A percentile compares a stretch with the other conserved stretches of the same genome.
Evolutionary conservation across 2,113 vertebrate genomes (phyloP).

Genomic region (Grantiella picta): DNA sequence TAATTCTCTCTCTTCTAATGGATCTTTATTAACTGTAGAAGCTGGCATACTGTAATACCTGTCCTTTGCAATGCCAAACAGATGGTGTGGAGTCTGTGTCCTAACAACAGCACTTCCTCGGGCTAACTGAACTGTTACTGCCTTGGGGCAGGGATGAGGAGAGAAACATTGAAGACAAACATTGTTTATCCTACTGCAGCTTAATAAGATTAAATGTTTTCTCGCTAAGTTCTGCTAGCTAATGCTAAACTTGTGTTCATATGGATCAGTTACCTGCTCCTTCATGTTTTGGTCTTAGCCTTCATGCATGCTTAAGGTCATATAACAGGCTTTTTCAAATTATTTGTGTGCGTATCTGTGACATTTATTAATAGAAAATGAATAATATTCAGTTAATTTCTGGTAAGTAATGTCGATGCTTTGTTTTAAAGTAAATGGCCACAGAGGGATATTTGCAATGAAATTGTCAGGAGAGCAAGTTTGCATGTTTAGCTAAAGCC

Average conservation of each 20-base stretch:
- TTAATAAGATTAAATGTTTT: neutral
- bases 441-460: neutral
- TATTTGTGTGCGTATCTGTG: neutral
- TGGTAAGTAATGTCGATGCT: neutral
- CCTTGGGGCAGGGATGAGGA: neutral
- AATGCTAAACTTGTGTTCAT: neutral
- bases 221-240: neutral
- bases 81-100: neutral
- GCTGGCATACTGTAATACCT: neutral
- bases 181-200: neutral
- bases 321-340: neutral
- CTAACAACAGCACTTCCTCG: neutral
- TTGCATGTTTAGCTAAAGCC: neutral
- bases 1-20: neutral
- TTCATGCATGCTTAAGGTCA: neutral
- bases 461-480: neutral
- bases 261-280: neutral
- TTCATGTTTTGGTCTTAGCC: neutral
- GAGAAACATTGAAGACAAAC: neutral
- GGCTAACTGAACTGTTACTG: neutral
- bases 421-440: neutral
- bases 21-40: neutral
- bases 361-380: neutral
- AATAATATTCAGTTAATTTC: neutral
- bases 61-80: neutral